Base-by-base conservation (phyloP, 1,140 invertebrate genomes). In the Hormaphis cornu region DNA sequence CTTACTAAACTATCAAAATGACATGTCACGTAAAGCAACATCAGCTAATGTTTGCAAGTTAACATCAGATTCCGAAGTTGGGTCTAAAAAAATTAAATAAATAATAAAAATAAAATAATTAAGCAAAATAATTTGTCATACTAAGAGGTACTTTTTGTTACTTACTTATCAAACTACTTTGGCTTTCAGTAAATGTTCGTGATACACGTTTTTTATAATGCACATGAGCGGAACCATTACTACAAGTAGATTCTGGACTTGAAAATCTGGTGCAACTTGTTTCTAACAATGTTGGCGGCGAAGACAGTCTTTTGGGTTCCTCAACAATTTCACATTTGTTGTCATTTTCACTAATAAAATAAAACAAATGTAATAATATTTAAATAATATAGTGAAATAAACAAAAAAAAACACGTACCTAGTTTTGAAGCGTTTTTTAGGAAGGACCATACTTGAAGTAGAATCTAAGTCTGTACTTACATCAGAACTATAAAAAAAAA, bases 41-140 rank as follows among this genome's bases (percentile, higher is more conserved):
- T 66, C 61, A n/a, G 61, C 61, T 4, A 66, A 66, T 16, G 61
- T 66, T 66, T 66, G 61, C 33, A 66, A 46, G n/a, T 66, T 66
- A 9, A 66, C 44, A 66, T 66, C 20, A 2, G 61, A 14, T 14
- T 66, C 26, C 16, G 61, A 66, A 33, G 28, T 22, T n/a, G n/a
- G 14, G 50, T 22, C 61, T 66, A 24, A 18, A 53, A 1, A 58
- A 40, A 58, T 9, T n/a, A n/a, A 42, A 58, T 16, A 24, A 1
- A 48, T 16, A 26, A 61, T 44, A 46, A 46, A 46, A 46, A 46
- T 46, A n/a, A n/a, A n/a, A n/a, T n/a, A n/a, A n/a, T 30, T 18
- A 26, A n/a, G 12, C 7, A 28, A 7, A 48, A 46, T 48, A 48
- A 20, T 40, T 44, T 14, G 1, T 59, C 5, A 42, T 22, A 14